Evolutionary conservation across 23 tunicate genomes (phyloP), one percentile per base, ranked within the genome.

Genomic region (Styela clava): DNA sequence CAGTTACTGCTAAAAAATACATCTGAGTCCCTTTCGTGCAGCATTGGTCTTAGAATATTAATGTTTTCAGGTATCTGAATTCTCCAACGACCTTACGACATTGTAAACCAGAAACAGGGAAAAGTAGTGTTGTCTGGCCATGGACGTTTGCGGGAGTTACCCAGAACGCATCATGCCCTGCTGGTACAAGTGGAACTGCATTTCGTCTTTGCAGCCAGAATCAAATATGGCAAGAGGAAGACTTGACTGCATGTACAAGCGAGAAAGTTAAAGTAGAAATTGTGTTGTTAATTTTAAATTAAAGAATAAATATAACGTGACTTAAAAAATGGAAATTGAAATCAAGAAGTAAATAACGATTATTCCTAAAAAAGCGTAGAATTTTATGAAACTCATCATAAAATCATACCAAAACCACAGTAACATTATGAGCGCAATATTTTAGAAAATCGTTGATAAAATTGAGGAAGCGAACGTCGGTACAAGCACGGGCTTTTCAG

Each of bases 151-250:
- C 97, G 3, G 90, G 90, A 2, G 24, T 78, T 22, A 76, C 31
- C 2, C 87, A 85, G 69, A 86, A 68, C 2, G 78, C 61, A 24
- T 44, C 87, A 18, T 91, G 97, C 37, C 97, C 97, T 1, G n/a
- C 24, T 28, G 84, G 80, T 0, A 56, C 88, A 26, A 69, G 63
- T 2, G 97, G 97, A 64, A 76, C 31, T 24, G 87, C 89, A 1
- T 70, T 28, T 25, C 76, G 97, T 34, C 82, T 74, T 44, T 91
- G 97, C 79, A 76, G 86, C 24, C 97, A 91, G 51, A 82, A 82
- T 25, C 78, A 77, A 33, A 29, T 62, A 7, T 91, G 97, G 97
- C 30, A 79, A 80, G 73, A 63, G 5, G 97, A 91, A 71, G 97
- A 91, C 63, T 64, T 85, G 35, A 63, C 90, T 3, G 84, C 31